A percentile compares a stretch with the other conserved stretches of the same genome.
phyloP scores from a whole-genome alignment of 2,113 vertebrate genomes.

The Cervus canadensis region DNA sequence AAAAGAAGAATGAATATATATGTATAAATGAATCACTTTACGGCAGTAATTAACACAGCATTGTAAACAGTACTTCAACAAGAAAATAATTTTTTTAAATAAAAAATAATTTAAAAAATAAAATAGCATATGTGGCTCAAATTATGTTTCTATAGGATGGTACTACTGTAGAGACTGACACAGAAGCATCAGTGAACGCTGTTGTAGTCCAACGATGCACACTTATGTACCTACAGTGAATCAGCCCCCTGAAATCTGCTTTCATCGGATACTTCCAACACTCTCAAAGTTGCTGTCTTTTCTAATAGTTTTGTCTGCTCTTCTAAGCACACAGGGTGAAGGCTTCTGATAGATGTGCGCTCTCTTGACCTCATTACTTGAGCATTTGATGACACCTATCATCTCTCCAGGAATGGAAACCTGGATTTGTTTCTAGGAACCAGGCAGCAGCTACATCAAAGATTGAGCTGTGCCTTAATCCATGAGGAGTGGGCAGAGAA shows the following conservation, averaged over 20 bases:
- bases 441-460: neutral
- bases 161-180: neutral
- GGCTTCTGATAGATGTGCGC: neutral
- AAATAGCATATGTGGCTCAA: neutral
- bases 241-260: neutral
- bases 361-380: neutral
- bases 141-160: neutral
- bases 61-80: neutral
- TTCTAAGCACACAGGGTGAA: neutral
- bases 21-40: neutral
- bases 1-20: neutral
- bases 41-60: neutral
- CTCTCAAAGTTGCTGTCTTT: neutral
- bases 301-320: neutral
- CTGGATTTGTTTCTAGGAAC: neutral
- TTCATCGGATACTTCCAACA: neutral
- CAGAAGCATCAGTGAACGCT: neutral
- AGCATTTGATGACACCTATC: neutral
- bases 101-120: neutral
- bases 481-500: neutral
- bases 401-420: neutral
- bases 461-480: neutral
- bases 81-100: neutral
- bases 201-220: neutral
- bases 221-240: neutral